A percentile compares a stretch with the other conserved stretches of the same genome.
Conservation (phyloP, 2,113 vertebrate species). For the Acanthisitta chloris region DNA sequence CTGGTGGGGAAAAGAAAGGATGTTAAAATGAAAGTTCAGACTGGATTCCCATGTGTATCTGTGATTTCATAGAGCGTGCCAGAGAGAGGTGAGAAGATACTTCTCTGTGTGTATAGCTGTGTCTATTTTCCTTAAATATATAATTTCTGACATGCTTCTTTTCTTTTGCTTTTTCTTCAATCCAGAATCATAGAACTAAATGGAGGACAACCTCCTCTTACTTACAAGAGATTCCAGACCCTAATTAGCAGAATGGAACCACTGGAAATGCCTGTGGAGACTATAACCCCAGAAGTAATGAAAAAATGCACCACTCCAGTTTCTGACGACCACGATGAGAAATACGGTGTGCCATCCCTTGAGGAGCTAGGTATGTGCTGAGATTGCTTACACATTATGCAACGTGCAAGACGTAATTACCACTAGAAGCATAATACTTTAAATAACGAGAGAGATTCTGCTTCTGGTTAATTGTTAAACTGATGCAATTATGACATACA, state of each 20-base stretch:
- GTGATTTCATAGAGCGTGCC: not conserved
- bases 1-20: not conserved
- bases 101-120: not conserved
- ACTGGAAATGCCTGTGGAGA: slow-evolving; percentile 86
- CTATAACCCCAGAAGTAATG: slow-evolving; percentile 89
- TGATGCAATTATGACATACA: not conserved
- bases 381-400: not conserved
- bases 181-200: slow-evolving; percentile 95
- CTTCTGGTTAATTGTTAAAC: not conserved
- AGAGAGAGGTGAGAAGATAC: not conserved
- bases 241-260: slow-evolving; percentile 95
- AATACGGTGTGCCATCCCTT: slow-evolving; percentile 92
- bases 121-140: not conserved
- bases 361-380: slow-evolving; percentile 88
- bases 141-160: not conserved
- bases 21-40: not conserved
- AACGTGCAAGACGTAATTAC: not conserved
- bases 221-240: slow-evolving; percentile 96
- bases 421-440: not conserved
- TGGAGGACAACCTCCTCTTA: slow-evolving; percentile 93
- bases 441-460: not conserved
- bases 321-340: slow-evolving; percentile 94
- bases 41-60: not conserved
- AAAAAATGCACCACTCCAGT: slow-evolving; percentile 87
- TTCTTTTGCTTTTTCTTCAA: not conserved